Base-by-base conservation (phyloP, 2,113 vertebrate genomes). In the Pipa parva region DNA sequence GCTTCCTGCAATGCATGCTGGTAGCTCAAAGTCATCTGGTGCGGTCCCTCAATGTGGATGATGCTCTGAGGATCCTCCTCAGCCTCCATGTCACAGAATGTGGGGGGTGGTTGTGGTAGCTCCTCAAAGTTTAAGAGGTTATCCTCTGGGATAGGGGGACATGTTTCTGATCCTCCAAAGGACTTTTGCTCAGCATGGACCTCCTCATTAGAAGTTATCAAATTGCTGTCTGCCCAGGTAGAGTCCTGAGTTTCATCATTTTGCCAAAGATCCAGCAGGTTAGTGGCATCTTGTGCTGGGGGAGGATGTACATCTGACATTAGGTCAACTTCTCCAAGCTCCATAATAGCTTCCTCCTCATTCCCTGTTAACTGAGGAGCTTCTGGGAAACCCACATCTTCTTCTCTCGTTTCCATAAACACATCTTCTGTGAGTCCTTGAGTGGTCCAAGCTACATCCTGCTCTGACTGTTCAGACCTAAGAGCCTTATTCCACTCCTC, bases 51-150 rank as follows among this genome's bases (percentile, higher is more conserved):
- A 24, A 85, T 78, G 7, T 89, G 89, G 63, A 90, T 84, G 59
- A 90, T 81, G 64, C 87, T 88, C 63, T 85, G 73, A 5, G 85
- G 87, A 27, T 86, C 84, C 13, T 91, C 90, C 25, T 90, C 84
- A 0, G 71, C 63, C 45, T 89, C 80, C 0, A 72, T 79, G 0
- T 92, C 87, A 55, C 90, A 94, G 79, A 92, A 87, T 33, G 89
- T 88, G 57, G 86, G 85, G 0, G 89, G 89, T 0, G 89, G 89
- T 70, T 95, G 93, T 0, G 90, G 90, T 76, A 93, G 80, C 58
- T 97, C 93, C 0, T 97, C 94, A 37, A 97, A 95, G 88, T 90
- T 92, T 78, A 97, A 86, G 66, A 97, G 88, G 2, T 87, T 78
- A 78, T 89, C 81, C 28, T 82, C 78, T 0, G 77, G 71, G 0